Conservation (phyloP, 1,140 invertebrate species). For the Zaprionus camerounensis region DNA sequence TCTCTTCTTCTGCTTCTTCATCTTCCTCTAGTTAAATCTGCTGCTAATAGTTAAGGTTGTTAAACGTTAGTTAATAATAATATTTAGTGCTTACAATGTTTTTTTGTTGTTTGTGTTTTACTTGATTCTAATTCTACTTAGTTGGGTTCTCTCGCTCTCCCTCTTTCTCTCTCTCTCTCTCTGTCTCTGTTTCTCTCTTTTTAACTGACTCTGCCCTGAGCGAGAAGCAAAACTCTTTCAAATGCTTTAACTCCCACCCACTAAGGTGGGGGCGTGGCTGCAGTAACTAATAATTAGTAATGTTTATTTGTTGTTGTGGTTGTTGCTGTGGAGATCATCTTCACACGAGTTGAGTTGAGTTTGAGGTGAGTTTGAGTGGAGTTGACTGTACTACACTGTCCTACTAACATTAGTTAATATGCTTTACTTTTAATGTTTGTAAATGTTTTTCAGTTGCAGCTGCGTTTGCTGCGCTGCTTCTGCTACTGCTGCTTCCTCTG, state of each 20-base stretch:
- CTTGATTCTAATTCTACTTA: slow-evolving; percentile 52
- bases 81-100: slow-evolving; percentile 65
- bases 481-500: slow-evolving; percentile 4
- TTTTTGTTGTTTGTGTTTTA: slow-evolving; percentile 25
- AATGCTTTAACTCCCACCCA: slow-evolving; percentile 38
- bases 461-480: slow-evolving; percentile 6
- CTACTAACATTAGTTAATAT: slow-evolving; percentile 53
- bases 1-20: slow-evolving; percentile 37
- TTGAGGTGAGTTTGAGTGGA: slow-evolving; percentile 62
- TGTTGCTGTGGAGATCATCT: slow-evolving; percentile 72
- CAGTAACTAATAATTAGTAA: slow-evolving; percentile 29
- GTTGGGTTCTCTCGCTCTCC: slow-evolving; percentile 16
- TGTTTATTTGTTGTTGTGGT: slow-evolving; percentile 26
- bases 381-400: slow-evolving; percentile 72
- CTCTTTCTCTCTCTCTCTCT: not conserved
- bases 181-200: slow-evolving; percentile 9
- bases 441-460: slow-evolving; percentile 40
- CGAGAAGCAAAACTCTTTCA: slow-evolving; percentile 46
- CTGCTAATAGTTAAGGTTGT: slow-evolving; percentile 49
- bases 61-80: slow-evolving; percentile 64
- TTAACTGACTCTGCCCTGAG: slow-evolving; percentile 22
- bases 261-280: slow-evolving; percentile 15
- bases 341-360: slow-evolving; percentile 72
- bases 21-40: slow-evolving; percentile 55
- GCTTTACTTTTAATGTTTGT: slow-evolving; percentile 40